Conservation (phyloP, 2,888 invertebrate genomes). For the Gnatocerus cornutus region DNA sequence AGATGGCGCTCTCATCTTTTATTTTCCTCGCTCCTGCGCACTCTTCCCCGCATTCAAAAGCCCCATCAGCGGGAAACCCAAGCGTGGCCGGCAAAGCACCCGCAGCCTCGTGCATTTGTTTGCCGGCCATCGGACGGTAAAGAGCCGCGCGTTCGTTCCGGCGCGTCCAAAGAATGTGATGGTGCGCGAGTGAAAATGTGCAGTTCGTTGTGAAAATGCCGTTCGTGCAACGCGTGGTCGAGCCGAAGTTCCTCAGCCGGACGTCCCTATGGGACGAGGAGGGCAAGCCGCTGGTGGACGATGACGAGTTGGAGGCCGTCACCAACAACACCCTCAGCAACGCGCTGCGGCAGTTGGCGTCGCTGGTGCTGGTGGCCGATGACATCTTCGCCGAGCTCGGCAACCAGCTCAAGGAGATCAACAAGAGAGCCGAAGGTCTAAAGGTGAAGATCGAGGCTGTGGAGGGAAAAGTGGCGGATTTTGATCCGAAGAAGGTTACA, state of each 20-base stretch:
- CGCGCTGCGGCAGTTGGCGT: constrained; percentile 89
- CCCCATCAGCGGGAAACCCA: constrained; percentile 46
- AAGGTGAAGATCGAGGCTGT: constrained; percentile 81
- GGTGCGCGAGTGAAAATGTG: constrained; percentile 42
- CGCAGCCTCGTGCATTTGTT: constrained; percentile 47
- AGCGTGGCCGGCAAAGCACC: constrained; percentile 36
- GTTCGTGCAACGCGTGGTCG: constrained; percentile 88
- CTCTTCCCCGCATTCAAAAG: constrained; percentile 19
- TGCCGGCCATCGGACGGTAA: constrained; percentile 38
- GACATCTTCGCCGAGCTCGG: constrained; percentile 90
- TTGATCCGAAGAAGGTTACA: constrained; percentile 92
- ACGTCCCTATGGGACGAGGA: constrained; percentile 76
- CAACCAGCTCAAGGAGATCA: constrained; percentile 82
- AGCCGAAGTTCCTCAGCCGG: constrained; percentile 86
- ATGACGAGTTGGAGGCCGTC: constrained; percentile 88
- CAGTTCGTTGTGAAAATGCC: constrained; percentile 78
- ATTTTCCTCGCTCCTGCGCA: constrained; percentile 32
- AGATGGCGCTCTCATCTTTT: constrained; percentile 22
- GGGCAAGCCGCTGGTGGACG: constrained; percentile 76
- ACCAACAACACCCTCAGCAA: constrained; percentile 90
- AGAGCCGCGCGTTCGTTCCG: constrained; percentile 28
- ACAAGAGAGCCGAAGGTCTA: constrained; percentile 82
- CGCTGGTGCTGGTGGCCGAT: constrained; percentile 86
- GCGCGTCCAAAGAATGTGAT: constrained; percentile 36
- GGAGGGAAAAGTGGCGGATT: constrained; percentile 80